Base-by-base conservation (phyloP, 2,888 invertebrate species). In the Heliothis peltigera region DNA sequence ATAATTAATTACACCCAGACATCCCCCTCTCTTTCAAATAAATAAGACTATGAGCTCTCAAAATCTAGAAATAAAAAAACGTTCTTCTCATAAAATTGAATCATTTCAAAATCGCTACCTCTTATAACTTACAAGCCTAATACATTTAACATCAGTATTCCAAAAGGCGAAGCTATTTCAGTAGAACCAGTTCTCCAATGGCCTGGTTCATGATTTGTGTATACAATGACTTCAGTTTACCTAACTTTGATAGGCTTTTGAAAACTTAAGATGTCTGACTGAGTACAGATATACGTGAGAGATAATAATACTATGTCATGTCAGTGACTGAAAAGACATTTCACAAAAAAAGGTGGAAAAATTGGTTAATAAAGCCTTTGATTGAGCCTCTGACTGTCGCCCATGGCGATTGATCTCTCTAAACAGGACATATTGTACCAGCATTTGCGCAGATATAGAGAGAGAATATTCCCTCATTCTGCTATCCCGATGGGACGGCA, bases 141-240 rank as follows among this genome's bases (percentile, higher is more conserved):
- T 58, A 64, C 53, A 70, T 75, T 77, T 75, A 71, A 73, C 80
- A 87, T 87, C 84, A 86, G 85, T 87, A 87, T 87, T 87, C 87
- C 53, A 65, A 64, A 73, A 77, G 75, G 77, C 73, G 59, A 84
- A 78, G 80, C 82, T 83, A 87, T 87, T 87, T 83, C 73, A 79
- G 71, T 58, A 64, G 73, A 79, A 70, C 83, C 72, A 77, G 81
- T 79, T 75, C 80, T 84, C 58, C 55, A 63, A 58, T 68, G 65
- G 66, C 58, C 65, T 64, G 66, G 64, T 74, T 80, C 85, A 86
- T 83, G 83, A 86, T 83, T 85, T 86, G 83, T 80, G 66, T 83
- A 72, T 47, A 64, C 66, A 81, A 81, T 73, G 57, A 67, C 46
- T 12, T 47, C 51, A 47, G 39, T 57, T 65, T 64, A 77, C 61